A percentile compares a stretch with the other conserved stretches of the same genome.
Evolutionary conservation across 2,797 vertebrate species (phyloP).

Genomic region (Aplochiton taeniatus): DNA sequence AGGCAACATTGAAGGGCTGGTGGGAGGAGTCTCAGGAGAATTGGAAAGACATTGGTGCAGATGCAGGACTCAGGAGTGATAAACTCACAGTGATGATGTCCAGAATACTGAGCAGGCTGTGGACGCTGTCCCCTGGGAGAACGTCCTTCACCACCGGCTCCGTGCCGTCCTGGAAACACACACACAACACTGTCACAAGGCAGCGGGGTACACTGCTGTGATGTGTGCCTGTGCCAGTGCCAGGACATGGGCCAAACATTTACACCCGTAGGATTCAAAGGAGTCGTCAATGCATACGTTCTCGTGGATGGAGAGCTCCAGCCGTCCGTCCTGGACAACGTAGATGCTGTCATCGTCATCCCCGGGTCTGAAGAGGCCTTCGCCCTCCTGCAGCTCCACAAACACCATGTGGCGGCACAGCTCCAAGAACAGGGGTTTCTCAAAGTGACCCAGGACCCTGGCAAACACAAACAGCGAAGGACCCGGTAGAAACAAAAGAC

Average conservation of each 20-base stretch:
- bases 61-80: background rate
- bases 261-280: too few relatives aligned
- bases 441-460: slow-evolving; percentile 97
- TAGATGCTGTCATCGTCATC: slow-evolving; percentile 93
- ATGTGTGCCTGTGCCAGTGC: too few relatives aligned
- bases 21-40: too few relatives aligned
- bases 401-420: slow-evolving; percentile 97
- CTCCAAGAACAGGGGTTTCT: slow-evolving; percentile 95
- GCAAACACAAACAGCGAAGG: too few relatives aligned
- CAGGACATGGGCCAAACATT: too few relatives aligned
- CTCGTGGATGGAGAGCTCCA: slow-evolving; percentile 91
- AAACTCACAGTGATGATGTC: slow-evolving; percentile 92
- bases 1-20: too few relatives aligned
- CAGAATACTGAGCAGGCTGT: slow-evolving; percentile 96
- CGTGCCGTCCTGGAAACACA: slow-evolving; percentile 83
- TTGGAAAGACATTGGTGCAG: too few relatives aligned
- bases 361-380: slow-evolving; percentile 89
- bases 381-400: slow-evolving; percentile 90
- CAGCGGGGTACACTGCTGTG: too few relatives aligned
- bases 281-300: slow-evolving; percentile 61
- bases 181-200: slow-evolving; percentile 6
- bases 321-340: slow-evolving; percentile 91
- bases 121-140: slow-evolving; percentile 91
- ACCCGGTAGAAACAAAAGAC: too few relatives aligned
- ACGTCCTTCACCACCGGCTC: slow-evolving; percentile 94